Conservation (phyloP, 2,113 vertebrate species). For the Xiphophorus maculatus region DNA sequence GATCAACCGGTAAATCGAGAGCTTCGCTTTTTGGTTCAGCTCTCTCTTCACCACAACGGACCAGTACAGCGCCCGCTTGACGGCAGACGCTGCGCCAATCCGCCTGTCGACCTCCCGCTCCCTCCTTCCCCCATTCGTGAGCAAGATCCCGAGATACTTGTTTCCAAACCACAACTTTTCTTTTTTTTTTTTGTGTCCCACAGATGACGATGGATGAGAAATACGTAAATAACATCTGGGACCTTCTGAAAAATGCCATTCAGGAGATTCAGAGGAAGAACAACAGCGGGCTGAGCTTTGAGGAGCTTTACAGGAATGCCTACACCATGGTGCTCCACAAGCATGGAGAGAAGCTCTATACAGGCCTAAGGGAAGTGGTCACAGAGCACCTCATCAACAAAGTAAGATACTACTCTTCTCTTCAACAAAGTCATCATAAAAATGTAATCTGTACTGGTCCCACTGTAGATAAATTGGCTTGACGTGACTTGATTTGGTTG, state of each 20-base stretch:
- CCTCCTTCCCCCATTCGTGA: no score
- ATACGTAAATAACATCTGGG: constrained; percentile 99
- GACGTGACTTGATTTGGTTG: constrained; percentile 3
- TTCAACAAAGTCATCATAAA: background rate
- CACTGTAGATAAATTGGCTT: no score
- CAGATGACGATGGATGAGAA: constrained; percentile 99
- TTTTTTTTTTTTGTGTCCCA: background rate
- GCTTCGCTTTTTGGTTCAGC: no score
- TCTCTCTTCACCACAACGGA: no score
- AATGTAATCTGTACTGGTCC: background rate
- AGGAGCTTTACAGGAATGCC: constrained; percentile 95
- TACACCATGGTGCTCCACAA: constrained; percentile 98
- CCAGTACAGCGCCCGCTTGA: no score
- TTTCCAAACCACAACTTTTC: background rate
- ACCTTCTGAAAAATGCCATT: constrained; percentile 97
- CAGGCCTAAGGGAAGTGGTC: constrained; percentile 94
- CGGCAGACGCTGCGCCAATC: no score
- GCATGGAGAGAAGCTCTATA: constrained; percentile 95
- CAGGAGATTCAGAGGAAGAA: constrained; percentile 99
- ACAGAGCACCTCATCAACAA: constrained; percentile 97
- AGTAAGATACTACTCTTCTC: constrained; percentile 76
- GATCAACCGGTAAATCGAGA: no score
- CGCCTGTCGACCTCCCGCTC: no score
- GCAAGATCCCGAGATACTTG: no score
- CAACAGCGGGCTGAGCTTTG: constrained; percentile 95